Evolutionary conservation across 2,888 invertebrate genomes (phyloP).

Genomic region (Ashinkailepas kermadecensis): DNA sequence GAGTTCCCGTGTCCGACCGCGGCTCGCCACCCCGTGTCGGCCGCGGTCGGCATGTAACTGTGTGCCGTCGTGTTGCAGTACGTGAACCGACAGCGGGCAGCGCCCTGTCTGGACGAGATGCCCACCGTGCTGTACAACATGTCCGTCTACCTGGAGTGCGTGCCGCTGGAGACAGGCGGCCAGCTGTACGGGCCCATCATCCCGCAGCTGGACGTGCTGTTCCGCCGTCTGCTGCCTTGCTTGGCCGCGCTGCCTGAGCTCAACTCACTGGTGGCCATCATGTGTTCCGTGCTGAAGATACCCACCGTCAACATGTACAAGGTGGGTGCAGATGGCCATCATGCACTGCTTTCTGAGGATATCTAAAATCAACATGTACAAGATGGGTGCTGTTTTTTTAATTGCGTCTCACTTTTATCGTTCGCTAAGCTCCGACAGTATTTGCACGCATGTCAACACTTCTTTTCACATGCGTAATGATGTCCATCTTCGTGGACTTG

Average conservation of each 20-base stretch:
- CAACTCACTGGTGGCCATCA: neutral
- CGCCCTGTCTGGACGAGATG: neutral
- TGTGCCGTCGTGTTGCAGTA: neutral
- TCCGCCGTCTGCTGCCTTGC: conserved; percentile 2
- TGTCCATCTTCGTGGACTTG: too few relatives aligned
- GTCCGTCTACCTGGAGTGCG: conserved; percentile 21
- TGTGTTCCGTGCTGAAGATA: conserved; percentile 7
- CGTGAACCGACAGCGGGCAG: conserved; percentile 5
- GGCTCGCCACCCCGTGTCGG: too few relatives aligned
- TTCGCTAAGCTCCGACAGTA: too few relatives aligned
- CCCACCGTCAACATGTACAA: conserved; percentile 10
- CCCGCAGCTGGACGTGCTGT: conserved; percentile 4
- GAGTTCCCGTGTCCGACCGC: too few relatives aligned
- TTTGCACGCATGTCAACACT: too few relatives aligned
- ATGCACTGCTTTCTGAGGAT: too few relatives aligned
- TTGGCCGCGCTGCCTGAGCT: neutral
- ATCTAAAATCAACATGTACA: too few relatives aligned
- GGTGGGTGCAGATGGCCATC: neutral
- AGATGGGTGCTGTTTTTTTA: too few relatives aligned
- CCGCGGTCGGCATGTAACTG: too few relatives aligned
- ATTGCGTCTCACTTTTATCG: too few relatives aligned
- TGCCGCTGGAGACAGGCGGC: conserved; percentile 15
- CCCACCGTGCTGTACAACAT: conserved; percentile 17
- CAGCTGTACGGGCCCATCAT: neutral
- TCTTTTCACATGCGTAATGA: too few relatives aligned